A percentile compares a stretch with the other conserved stretches of the same genome.
Conservation (phyloP, 2,888 invertebrate species). For the Caenorhabditis sp. region DNA sequence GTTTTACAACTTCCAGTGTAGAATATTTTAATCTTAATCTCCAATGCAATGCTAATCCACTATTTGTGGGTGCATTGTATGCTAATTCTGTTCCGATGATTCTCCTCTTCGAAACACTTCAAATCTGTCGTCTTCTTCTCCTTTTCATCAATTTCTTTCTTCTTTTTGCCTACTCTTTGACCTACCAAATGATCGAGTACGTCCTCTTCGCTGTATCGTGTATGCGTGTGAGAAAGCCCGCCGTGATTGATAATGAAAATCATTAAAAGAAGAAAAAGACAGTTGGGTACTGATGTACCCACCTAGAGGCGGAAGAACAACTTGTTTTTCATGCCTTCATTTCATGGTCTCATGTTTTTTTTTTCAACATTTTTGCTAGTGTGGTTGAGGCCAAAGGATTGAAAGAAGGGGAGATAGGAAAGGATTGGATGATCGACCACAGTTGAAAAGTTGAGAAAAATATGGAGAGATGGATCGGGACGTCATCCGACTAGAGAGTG, state of each 20-base stretch:
- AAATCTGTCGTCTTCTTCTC: neutral
- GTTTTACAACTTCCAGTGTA: slow-evolving; percentile 10
- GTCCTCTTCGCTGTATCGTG: slow-evolving; percentile 12
- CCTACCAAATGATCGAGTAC: slow-evolving; percentile 45
- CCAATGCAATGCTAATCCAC: slow-evolving; percentile 40
- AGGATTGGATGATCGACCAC: slow-evolving; percentile 47
- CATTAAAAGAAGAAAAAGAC: slow-evolving; percentile 22
- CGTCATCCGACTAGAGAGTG: slow-evolving; percentile 55
- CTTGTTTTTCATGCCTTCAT: slow-evolving; percentile 37
- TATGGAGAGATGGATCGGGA: neutral
- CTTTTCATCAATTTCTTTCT: neutral
- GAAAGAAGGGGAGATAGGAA: neutral
- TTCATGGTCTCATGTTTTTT: slow-evolving; percentile 39
- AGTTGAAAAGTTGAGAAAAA: slow-evolving; percentile 30
- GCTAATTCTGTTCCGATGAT: slow-evolving; percentile 55
- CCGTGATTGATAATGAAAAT: slow-evolving; percentile 46
- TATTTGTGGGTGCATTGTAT: slow-evolving; percentile 41
- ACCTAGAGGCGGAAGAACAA: slow-evolving; percentile 38
- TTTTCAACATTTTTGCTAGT: slow-evolving; percentile 19
- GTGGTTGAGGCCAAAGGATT: slow-evolving; percentile 31
- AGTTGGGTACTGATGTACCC: slow-evolving; percentile 42
- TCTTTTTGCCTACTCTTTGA: slow-evolving; percentile 45
- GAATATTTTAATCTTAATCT: slow-evolving; percentile 51
- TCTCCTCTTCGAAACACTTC: slow-evolving; percentile 33
- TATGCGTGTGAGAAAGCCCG: slow-evolving; percentile 21